These are phyloP conservation scores for Brachylomia viminalis DNA, from an alignment of 2,888 invertebrate genomes.

Conservation along the genomic window DNA sequence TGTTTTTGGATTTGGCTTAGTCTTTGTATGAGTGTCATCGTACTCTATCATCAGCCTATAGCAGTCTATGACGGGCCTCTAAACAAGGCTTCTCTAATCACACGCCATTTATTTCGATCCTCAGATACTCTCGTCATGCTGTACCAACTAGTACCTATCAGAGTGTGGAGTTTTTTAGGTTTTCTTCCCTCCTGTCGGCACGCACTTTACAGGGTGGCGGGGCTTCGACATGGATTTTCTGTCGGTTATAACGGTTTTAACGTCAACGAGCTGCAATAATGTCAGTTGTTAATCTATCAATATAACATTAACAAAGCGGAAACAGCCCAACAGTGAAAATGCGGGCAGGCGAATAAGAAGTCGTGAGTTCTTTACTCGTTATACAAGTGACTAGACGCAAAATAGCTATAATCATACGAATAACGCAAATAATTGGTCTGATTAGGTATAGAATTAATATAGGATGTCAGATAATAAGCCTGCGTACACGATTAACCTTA, in stretches of 20 bases:
- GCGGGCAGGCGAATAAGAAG: background rate
- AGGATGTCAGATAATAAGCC: background rate
- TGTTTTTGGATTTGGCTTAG: background rate
- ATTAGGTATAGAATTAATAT: background rate
- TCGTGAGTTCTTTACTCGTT: background rate
- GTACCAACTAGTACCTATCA: background rate
- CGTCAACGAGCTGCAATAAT: too few relatives aligned
- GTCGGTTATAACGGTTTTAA: too few relatives aligned
- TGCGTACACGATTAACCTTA: background rate
- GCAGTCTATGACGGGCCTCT: background rate
- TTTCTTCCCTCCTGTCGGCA: background rate
- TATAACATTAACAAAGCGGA: background rate
- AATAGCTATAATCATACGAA: background rate
- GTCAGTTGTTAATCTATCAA: too few relatives aligned
- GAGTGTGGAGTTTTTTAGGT: background rate
- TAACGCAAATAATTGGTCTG: background rate
- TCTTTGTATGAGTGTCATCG: background rate
- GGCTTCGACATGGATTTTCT: too few relatives aligned
- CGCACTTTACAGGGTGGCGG: too few relatives aligned
- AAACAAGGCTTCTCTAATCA: background rate
- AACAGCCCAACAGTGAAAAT: background rate
- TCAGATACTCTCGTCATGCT: background rate
- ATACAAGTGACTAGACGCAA: background rate
- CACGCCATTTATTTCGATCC: background rate
- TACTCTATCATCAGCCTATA: too few relatives aligned